Base-by-base conservation (phyloP, 1,140 invertebrate species). In the Periplaneta americana region DNA sequence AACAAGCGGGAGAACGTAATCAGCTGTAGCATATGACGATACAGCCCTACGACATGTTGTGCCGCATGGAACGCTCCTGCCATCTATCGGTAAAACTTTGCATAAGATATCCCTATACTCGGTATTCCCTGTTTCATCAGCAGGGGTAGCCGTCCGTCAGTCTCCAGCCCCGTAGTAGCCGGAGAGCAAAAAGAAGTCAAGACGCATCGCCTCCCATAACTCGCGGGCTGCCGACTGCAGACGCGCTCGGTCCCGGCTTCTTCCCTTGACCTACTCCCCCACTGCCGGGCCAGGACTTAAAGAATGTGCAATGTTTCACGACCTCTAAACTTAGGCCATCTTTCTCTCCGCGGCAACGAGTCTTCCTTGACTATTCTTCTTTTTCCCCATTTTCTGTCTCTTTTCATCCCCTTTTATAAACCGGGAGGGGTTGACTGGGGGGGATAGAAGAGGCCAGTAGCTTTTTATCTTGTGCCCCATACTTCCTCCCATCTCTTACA, bases 251-350 rank as follows among this genome's bases (percentile, higher is more conserved):
- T n/a, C n/a, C n/a, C n/a, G n/a, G n/a, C 48, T 66, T 6, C 48
- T 66, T 11, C 33, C 75, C 75, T 36, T 77, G 75, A 77, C 75
- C 75, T 36, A 77, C 17, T 77, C 75, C 75, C 75, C 75, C 31
- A 77, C 33, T 66, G 48, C 22, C n/a, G 22, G 15, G 13, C 9
- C 11, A n/a, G 75, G 32, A 34, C 33, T 77, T 77, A 77, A 77
- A 77, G 75, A 77, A 77, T 77, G 75, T 77, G 75, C 75, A 77
- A 3, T 77, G 75, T 77, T 77, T 77, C 75, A 34, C 75, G 75
- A 77, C 75, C 75, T 36, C 75, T 77, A 13, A 77, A 77, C 75
- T 77, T 77, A 22, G 22, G 75, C 75, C 75, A 77, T 77, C 75
- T 77, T 36, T 77, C 75, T 77, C 75, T 66, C 22, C 48, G 6